Conservation (phyloP, 2,888 invertebrate species). For the Hirtodrosophila cameraria region DNA sequence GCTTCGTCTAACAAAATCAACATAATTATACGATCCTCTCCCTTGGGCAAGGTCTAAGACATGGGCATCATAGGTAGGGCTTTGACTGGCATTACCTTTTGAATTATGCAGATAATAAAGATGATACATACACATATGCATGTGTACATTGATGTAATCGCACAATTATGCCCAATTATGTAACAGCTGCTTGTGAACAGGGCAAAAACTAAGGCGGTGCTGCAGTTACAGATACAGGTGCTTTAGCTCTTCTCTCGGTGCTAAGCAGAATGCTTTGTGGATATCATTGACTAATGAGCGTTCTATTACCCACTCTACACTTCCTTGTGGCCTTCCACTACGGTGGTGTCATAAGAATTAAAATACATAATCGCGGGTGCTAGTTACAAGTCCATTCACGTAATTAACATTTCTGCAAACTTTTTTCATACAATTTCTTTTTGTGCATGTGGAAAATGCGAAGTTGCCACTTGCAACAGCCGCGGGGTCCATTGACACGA, state of each 20-base stretch:
- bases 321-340: conserved; percentile 9
- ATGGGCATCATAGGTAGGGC: conserved; percentile 29
- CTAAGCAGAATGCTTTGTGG: conserved; percentile 49
- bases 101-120: conserved; percentile 52
- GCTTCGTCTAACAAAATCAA: conserved; percentile 58
- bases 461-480: conserved; percentile 16
- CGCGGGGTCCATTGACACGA: conserved; percentile 53
- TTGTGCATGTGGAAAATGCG: conserved; percentile 50
- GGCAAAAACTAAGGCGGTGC: conserved; percentile 8
- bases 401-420: conserved; percentile 52
- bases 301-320: conserved; percentile 17
- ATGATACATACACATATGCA: conserved; percentile 2
- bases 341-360: conserved; percentile 47
- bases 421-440: conserved; percentile 27
- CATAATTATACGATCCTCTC: conserved; percentile 50
- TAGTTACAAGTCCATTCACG: conserved; percentile 22
- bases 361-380: conserved; percentile 53
- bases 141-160: conserved; percentile 59
- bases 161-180: conserved; percentile 75
- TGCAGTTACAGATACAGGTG: conserved; percentile 42
- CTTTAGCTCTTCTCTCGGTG: conserved; percentile 37
- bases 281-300: conserved; percentile 75
- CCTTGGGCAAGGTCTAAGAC: conserved; percentile 17
- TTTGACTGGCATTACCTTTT: conserved; percentile 43
- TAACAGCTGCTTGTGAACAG: conserved; percentile 52